Percentiles rank a stretch among this genome's conserved stretches.
Evolutionary conservation across 2,888 invertebrate genomes (phyloP).

Genomic region (Machimus rusticus): DNA sequence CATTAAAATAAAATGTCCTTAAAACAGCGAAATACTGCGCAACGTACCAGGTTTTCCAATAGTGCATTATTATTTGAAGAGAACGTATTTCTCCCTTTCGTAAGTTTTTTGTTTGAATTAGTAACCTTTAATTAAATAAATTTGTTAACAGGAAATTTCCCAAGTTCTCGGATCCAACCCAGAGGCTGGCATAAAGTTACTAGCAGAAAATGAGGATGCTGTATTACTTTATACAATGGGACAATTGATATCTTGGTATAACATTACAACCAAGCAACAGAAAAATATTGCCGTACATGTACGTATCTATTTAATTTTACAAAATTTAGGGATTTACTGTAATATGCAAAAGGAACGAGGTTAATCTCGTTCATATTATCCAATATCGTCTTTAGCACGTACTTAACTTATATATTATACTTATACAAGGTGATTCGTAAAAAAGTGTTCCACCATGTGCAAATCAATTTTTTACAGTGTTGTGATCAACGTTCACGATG

Average conservation of each 20-base stretch:
- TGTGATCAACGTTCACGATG: too few relatives aligned
- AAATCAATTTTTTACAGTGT: too few relatives aligned
- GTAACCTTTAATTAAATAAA: neutral
- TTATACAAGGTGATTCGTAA: too few relatives aligned
- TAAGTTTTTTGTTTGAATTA: neutral
- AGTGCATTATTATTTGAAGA: neutral
- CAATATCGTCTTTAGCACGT: too few relatives aligned
- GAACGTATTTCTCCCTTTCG: neutral
- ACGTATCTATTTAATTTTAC: neutral
- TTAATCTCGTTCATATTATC: too few relatives aligned
- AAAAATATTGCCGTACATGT: neutral
- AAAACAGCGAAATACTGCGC: too few relatives aligned
- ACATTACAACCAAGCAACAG: neutral
- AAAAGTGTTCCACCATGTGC: too few relatives aligned
- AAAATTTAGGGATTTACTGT: too few relatives aligned
- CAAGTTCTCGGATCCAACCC: neutral
- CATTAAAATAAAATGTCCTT: neutral
- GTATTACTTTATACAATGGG: neutral
- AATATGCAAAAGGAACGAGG: too few relatives aligned
- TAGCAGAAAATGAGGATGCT: neutral
- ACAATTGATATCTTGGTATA: neutral
- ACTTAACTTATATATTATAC: too few relatives aligned
- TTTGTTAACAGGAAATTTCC: neutral
- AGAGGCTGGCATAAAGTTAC: neutral
- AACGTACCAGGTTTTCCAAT: neutral